Evolutionary conservation across 2,113 vertebrate genomes (phyloP), one percentile per base, ranked within the genome.

Genomic region (Anoura caudifer): DNA sequence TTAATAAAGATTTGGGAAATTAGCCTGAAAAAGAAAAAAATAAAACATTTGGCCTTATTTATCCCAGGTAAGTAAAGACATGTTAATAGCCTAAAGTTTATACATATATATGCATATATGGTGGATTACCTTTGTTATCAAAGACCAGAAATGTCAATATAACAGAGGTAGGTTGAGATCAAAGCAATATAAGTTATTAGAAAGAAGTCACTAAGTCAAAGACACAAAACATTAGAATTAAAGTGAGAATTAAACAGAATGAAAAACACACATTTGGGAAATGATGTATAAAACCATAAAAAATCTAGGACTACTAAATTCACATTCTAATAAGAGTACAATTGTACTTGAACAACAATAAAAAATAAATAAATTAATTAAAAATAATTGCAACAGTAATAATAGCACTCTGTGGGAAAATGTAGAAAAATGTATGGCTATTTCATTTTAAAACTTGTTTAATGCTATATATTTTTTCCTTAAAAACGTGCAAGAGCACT

Each of bases 371-470:
- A 0, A 59, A 59, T 59, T 59, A 56, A 56, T 56, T 56, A 56
- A 59, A 59, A 59, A 59, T 59, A 59, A 59, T 59, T 59, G 24
- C 10, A 24, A 59, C 24, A 10, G 56, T 6, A 80, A 20, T 43
- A 65, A 3, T 80, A 70, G 2, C 82, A 45, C 12, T 83, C 65
- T 33, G 4, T 45, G 33, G 9, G 22, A 77, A 96, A 80, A 52
- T 70, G 3, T 36, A 47, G 41, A 22, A 8, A 81, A 72, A 88
- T 72, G 4, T 7, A 43, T 52, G n/a, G 10, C 19, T 52, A 31
- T 65, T 90, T 90, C 90, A 36, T 56, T 90, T 95, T 45, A 92
- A 4, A 84, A 75, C 79, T 26, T 86, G 16, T 77, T 91, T 87
- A 91, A 79, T 67, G 20, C 12, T 67, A 22, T 33, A 38, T 38